A percentile compares a stretch with the other conserved stretches of the same genome.
Conservation (phyloP, 1,140 invertebrate genomes). For the Drosophila athabasca region DNA sequence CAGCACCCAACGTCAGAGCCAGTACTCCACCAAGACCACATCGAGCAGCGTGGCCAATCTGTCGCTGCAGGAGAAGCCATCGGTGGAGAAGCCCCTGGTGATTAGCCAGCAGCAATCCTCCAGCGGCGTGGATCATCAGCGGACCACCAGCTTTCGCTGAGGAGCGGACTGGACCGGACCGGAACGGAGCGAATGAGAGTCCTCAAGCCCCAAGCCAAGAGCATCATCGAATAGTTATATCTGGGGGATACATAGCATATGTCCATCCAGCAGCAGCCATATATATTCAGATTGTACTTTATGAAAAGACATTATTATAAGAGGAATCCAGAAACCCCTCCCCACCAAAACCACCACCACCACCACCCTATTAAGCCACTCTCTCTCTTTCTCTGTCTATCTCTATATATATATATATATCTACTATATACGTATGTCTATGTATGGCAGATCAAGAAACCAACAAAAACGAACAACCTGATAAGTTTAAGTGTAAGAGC, state of each 20-base stretch:
- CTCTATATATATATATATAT: slow-evolving; percentile 29
- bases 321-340: slow-evolving; percentile 1
- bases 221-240: slow-evolving; percentile 67
- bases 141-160: slow-evolving; percentile 63
- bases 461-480: slow-evolving; percentile 31
- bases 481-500: slow-evolving; percentile 37
- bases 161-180: not conserved
- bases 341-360: too few species aligned
- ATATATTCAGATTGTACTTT: slow-evolving; percentile 48
- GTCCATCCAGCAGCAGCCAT: slow-evolving; percentile 9
- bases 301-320: slow-evolving; percentile 53
- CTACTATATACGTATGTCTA: too few species aligned
- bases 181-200: too few species aligned
- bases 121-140: slow-evolving; percentile 39
- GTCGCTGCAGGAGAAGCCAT: slow-evolving; percentile 66
- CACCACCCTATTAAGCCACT: not conserved
- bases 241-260: slow-evolving; percentile 22
- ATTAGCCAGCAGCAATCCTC: slow-evolving; percentile 11
- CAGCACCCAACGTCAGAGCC: slow-evolving; percentile 77
- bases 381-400: slow-evolving; percentile 4
- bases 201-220: slow-evolving; percentile 16
- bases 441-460: too few species aligned
- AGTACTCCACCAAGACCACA: slow-evolving; percentile 80
- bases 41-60: slow-evolving; percentile 78
- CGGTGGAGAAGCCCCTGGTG: slow-evolving; percentile 69